These are phyloP conservation scores for Diplodus sargus DNA, from an alignment of 2,797 vertebrate species.

Conservation along the genomic window DNA sequence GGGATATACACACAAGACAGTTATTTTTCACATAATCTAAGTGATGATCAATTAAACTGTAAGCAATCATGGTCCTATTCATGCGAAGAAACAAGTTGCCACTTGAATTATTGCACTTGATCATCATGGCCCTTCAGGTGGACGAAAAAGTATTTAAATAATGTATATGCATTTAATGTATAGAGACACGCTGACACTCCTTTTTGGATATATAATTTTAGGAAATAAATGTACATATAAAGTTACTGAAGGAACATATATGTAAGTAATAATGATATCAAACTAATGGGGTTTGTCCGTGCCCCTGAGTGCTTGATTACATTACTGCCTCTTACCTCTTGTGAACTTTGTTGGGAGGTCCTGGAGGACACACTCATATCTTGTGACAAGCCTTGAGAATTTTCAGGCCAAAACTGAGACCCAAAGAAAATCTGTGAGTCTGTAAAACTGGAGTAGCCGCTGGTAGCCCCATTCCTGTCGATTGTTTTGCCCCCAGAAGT, in stretches of 20 bases:
- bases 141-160: background rate
- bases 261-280: background rate
- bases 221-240: no score
- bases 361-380: slow-evolving; percentile 85
- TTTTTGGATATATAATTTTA: no score
- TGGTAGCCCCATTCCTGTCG: slow-evolving; percentile 64
- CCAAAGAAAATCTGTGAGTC: slow-evolving; percentile 93
- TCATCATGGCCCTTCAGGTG: background rate
- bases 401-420: slow-evolving; percentile 92
- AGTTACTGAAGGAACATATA: background rate
- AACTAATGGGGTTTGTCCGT: background rate
- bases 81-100: background rate
- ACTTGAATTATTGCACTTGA: background rate
- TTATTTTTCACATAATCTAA: background rate
- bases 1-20: background rate
- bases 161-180: background rate
- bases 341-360: slow-evolving; percentile 87
- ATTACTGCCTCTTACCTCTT: slow-evolving; percentile 85
- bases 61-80: background rate
- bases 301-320: no score
- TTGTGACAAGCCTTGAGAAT: slow-evolving; percentile 84
- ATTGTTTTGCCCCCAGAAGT: slow-evolving; percentile 38
- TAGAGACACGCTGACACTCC: no score
- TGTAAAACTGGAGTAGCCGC: slow-evolving; percentile 82
- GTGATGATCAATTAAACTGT: background rate